A percentile compares a stretch with the other conserved stretches of the same genome.
These are phyloP conservation scores for Synergus itoensis DNA, from an alignment of 2,888 invertebrate genomes.

Conservation along the genomic window DNA sequence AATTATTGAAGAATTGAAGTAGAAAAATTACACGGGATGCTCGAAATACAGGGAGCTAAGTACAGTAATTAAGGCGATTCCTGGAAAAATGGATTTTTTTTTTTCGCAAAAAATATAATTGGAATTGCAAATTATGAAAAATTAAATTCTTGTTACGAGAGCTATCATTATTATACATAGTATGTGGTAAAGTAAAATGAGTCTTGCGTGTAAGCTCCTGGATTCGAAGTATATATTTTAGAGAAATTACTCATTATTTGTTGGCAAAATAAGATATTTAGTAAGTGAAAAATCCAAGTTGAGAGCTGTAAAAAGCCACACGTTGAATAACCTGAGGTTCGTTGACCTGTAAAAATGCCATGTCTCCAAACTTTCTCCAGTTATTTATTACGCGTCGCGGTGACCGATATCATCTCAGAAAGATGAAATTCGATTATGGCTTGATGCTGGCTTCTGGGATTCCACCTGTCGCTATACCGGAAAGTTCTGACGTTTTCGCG, in stretches of 20 bases:
- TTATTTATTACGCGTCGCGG: conserved; percentile 31
- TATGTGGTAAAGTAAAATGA: neutral
- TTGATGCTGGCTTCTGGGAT: conserved; percentile 7
- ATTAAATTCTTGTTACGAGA: conserved; percentile 7
- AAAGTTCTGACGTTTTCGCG: conserved; percentile 23
- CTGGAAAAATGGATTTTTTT: neutral
- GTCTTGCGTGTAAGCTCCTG: neutral
- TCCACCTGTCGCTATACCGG: conserved; percentile 21
- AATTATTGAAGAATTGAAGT: neutral
- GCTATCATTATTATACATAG: neutral
- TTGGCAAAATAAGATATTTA: neutral
- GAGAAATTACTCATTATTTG: neutral
- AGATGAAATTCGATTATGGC: conserved; percentile 41
- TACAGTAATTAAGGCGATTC: neutral
- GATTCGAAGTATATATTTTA: neutral
- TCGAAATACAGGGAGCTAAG: neutral
- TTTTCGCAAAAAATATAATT: neutral
- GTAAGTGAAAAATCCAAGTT: neutral
- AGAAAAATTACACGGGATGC: neutral
- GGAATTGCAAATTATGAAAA: neutral
- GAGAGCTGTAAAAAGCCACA: neutral
- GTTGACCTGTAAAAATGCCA: conserved; percentile 27
- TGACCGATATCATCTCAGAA: conserved; percentile 27
- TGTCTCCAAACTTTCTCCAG: conserved; percentile 20
- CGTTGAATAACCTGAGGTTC: conserved; percentile 13